Percentiles rank a stretch among this genome's conserved stretches.
phyloP scores from a whole-genome alignment of 2,888 invertebrate genomes.

The Dioctria rufipes region DNA sequence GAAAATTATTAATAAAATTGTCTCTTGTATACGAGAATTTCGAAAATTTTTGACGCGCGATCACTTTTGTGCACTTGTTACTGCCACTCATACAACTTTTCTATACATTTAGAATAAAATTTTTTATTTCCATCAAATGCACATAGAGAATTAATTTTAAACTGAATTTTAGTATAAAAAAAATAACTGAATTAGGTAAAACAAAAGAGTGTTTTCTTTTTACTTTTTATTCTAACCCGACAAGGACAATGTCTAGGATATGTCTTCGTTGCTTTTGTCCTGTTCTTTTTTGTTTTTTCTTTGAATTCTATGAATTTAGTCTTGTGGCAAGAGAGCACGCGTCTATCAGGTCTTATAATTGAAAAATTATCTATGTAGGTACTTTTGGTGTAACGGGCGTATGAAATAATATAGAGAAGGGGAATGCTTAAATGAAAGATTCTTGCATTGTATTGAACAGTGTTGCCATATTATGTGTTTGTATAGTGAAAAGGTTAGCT shows the following conservation, averaged over 20 bases:
- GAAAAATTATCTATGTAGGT: constrained; percentile 46
- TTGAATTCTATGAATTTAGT: background rate
- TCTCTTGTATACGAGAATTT: background rate
- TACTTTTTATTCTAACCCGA: constrained; percentile 31
- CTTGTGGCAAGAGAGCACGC: constrained; percentile 53
- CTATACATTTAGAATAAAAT: background rate
- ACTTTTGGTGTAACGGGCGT: background rate
- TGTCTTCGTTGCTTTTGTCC: constrained; percentile 41
- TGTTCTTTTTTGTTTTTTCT: constrained; percentile 30
- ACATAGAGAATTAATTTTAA: constrained; percentile 14
- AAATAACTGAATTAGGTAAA: constrained; percentile 37
- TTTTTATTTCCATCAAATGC: background rate
- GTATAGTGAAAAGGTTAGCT: no score
- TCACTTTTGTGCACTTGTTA: background rate
- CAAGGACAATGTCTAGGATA: constrained; percentile 46
- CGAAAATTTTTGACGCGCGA: background rate
- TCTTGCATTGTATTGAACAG: background rate
- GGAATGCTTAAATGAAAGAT: constrained; percentile 13
- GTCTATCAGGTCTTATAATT: constrained; percentile 56
- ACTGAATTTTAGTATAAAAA: constrained; percentile 5
- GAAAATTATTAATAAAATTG: background rate
- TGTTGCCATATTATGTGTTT: constrained; percentile 8
- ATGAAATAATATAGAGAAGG: constrained; percentile 12
- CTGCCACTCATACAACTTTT: constrained; percentile 26
- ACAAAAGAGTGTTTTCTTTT: constrained; percentile 26